phyloP scores from a whole-genome alignment of 1,140 invertebrate genomes.

The Drosophila tani region DNA sequence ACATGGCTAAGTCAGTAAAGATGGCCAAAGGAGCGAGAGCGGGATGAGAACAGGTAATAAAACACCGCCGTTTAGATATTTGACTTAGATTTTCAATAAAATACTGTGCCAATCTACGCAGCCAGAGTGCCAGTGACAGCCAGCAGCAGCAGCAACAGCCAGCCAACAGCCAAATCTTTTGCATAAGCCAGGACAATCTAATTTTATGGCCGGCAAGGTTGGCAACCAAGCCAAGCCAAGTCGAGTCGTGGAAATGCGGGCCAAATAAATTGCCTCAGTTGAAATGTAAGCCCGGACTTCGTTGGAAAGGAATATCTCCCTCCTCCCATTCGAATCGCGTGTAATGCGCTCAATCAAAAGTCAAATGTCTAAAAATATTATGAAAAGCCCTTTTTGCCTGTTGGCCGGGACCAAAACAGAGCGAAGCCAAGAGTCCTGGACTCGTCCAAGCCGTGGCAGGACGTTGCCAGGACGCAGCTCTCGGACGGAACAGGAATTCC shows the following conservation, averaged over 20 bases:
- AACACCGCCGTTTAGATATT: conserved; percentile 78
- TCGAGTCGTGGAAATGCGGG: conserved; percentile 38
- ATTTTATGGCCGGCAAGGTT: conserved; percentile 63
- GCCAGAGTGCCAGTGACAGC: conserved; percentile 28
- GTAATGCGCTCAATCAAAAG: conserved; percentile 83
- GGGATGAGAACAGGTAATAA: conserved; percentile 70
- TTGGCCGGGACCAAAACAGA: conserved; percentile 22
- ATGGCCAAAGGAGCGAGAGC: background rate
- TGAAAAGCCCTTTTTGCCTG: conserved; percentile 75
- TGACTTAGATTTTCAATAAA: conserved; percentile 80
- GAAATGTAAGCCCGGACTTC: conserved; percentile 66
- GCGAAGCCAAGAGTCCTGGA: conserved; percentile 20
- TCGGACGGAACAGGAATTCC: conserved; percentile 34
- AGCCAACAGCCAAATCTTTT: conserved; percentile 56
- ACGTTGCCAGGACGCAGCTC: conserved; percentile 34
- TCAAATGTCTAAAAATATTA: conserved; percentile 84
- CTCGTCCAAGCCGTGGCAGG: conserved; percentile 23
- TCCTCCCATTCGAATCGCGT: conserved; percentile 51
- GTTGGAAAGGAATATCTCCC: background rate
- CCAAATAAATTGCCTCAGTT: conserved; percentile 76
- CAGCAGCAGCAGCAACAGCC: conserved; percentile 8
- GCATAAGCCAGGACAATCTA: conserved; percentile 78
- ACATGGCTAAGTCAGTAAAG: conserved; percentile 40
- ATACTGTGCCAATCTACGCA: conserved; percentile 62
- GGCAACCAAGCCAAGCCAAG: background rate